Percentiles rank a stretch among this genome's conserved stretches.
Evolutionary conservation across 2,797 vertebrate species (phyloP).

Genomic region (Nothura maculosa): DNA sequence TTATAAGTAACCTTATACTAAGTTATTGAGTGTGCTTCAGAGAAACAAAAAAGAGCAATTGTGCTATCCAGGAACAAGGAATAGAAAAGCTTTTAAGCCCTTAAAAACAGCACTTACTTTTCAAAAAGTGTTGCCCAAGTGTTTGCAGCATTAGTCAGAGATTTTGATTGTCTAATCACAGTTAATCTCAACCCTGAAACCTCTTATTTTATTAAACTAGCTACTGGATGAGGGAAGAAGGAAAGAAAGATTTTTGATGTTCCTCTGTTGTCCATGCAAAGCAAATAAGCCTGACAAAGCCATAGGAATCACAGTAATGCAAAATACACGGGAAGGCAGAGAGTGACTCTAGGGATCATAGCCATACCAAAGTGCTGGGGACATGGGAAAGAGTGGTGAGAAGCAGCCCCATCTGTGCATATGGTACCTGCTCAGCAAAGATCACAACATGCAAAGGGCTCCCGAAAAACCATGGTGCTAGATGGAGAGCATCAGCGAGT

Average conservation of each 20-base stretch:
- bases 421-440: neutral
- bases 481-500: accelerated
- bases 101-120: neutral
- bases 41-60: neutral
- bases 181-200: neutral
- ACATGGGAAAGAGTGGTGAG: neutral
- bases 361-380: accelerated
- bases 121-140: neutral
- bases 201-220: neutral
- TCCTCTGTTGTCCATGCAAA: neutral
- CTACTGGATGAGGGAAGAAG: neutral
- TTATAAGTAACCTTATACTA: neutral
- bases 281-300: neutral
- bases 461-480: neutral
- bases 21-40: neutral
- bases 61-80: neutral
- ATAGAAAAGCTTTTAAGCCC: neutral
- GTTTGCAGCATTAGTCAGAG: neutral
- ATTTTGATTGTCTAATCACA: slow-evolving; percentile 16
- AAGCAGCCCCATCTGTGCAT: neutral
- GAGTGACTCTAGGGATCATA: neutral
- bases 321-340: neutral
- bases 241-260: neutral
- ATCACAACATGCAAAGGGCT: neutral
- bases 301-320: neutral